phyloP scores from a whole-genome alignment of 2,888 invertebrate species.

The Miltochrista miniata region DNA sequence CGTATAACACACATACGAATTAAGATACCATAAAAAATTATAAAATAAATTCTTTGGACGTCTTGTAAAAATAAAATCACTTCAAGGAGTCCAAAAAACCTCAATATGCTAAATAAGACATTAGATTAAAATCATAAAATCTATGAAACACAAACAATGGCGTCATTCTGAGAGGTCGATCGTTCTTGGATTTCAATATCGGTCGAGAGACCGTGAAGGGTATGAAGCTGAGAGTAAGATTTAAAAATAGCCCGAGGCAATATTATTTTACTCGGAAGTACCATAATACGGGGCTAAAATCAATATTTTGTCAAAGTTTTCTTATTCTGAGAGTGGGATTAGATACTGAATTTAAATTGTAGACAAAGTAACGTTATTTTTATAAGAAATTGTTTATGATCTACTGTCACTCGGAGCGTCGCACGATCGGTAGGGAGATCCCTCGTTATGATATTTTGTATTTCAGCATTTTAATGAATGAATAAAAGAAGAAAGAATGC shows the following conservation, averaged over 20 bases:
- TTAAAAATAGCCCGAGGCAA: slow-evolving; percentile 43
- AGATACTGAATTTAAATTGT: slow-evolving; percentile 5
- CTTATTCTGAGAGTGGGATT: slow-evolving; percentile 19
- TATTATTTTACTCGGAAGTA: slow-evolving; percentile 44
- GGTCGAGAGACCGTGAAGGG: slow-evolving; percentile 13
- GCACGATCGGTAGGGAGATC: too few species aligned
- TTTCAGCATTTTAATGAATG: too few species aligned
- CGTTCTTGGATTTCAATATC: slow-evolving; percentile 28
- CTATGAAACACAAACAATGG: not conserved
- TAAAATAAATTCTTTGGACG: too few species aligned
- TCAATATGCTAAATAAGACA: too few species aligned
- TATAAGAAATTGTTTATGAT: slow-evolving; percentile 1
- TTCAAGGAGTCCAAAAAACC: too few species aligned
- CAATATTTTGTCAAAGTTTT: slow-evolving; percentile 41
- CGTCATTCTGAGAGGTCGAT: slow-evolving; percentile 11
- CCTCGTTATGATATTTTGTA: too few species aligned
- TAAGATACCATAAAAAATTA: too few species aligned
- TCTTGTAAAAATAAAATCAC: too few species aligned
- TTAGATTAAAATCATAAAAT: too few species aligned
- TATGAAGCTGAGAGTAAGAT: slow-evolving; percentile 24
- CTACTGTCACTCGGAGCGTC: too few species aligned
- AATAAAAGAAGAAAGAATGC: too few species aligned
- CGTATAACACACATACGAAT: too few species aligned
- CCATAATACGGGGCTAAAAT: slow-evolving; percentile 37
- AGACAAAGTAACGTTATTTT: slow-evolving; percentile 9